These are phyloP conservation scores for Jacana jacana DNA, from an alignment of 2,113 vertebrate species.

Conservation along the genomic window DNA sequence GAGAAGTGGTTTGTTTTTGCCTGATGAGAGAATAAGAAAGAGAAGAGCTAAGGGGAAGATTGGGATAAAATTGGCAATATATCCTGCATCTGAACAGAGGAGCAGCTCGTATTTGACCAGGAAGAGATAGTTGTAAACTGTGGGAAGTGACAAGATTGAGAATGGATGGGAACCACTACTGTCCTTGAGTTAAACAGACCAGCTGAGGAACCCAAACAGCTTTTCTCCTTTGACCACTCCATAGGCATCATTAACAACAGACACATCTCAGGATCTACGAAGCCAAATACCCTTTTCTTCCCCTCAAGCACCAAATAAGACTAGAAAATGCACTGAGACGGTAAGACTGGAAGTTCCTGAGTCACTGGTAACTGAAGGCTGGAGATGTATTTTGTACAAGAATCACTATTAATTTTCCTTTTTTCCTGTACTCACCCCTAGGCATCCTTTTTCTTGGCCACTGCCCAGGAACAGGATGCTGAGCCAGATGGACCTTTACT, in stretches of 20 bases:
- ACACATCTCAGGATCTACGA: background rate
- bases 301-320: background rate
- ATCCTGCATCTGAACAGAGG: background rate
- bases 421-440: background rate
- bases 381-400: background rate
- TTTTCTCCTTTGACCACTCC: background rate
- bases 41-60: background rate
- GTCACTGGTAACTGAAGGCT: background rate
- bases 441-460: conserved; percentile 28
- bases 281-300: background rate
- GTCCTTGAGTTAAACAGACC: background rate
- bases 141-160: background rate
- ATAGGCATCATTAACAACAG: background rate
- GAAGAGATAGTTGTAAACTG: background rate
- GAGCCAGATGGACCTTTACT: conserved; percentile 32
- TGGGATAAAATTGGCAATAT: background rate
- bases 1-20: background rate
- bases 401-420: background rate
- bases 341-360: background rate
- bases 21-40: background rate
- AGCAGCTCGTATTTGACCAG: background rate
- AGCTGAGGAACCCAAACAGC: background rate
- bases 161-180: rapidly evolving
- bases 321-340: background rate
- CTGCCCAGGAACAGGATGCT: conserved; percentile 6